Evolutionary conservation across 2,888 invertebrate genomes (phyloP), one percentile per base, ranked within the genome.

Genomic region (Eupithecia inturbata): DNA sequence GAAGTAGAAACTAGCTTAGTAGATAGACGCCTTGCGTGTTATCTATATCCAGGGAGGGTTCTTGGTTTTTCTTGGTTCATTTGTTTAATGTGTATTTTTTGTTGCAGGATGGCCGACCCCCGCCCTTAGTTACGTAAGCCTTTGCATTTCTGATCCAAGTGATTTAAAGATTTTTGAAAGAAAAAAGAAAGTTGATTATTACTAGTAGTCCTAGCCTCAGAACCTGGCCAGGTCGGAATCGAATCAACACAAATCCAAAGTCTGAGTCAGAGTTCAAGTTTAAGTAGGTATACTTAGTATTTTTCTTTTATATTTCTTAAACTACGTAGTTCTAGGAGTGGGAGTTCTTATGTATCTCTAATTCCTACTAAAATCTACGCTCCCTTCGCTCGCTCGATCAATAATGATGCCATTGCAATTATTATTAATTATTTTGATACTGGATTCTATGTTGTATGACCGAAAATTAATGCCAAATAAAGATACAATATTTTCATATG

Each of bases 61-160:
- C 16, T 19, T 16, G 3, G 12, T 26, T 53, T 7, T 31, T 19
- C 31, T 31, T 1, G 19, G 2, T 31, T 31, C 31, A 62, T 19
- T 31, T 62, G 62, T 16, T 62, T 62, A 63, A 3, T n/a, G 31
- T 64, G 5, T n/a, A 12, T 41, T 78, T 77, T 83, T 83, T 88
- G 80, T 92, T 92, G 22, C 91, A 93, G 93, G 78, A 91, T 93
- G 92, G 89, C 89, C n/a, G 88, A 91, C 75, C 93, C 93, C 36
- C 87, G 92, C 67, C 89, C 91, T 10, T 92, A 88, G 81, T 74
- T 62, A 76, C 73, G 75, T 84, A 84, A 83, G 81, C n/a, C 36
- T 36, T 39, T 12, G n/a, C 74, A 67, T 82, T 73, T 76, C 73
- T 79, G 81, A 82, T 79, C 79, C 72, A 49, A 82, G 80, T 79